Evolutionary conservation across 2,113 vertebrate genomes (phyloP), one percentile per base, ranked within the genome.

Genomic region (Aldabrachelys gigantea): DNA sequence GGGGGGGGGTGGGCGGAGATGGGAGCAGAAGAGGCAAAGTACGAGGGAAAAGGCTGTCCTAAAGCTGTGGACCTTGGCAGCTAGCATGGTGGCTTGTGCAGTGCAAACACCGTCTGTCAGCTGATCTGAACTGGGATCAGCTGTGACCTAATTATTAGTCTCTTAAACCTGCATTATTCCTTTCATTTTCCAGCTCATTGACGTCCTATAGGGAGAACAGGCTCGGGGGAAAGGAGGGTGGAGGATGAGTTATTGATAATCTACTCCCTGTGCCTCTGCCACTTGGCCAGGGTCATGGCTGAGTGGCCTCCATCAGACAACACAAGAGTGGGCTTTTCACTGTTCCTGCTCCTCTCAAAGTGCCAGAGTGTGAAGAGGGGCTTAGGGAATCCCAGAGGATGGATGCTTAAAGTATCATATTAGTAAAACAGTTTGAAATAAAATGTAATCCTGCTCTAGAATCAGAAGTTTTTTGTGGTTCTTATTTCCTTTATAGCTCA

Each of bases 151-250:
- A 98, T 98, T 98, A 98, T 97, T 98, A 98, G 96, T 96, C 97
- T 98, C 95, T 79, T 98, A 98, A 98, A 98, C 97, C 97, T 97
- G 97, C 97, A 97, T 97, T 98, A 98, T 98, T 97, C 92, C 98
- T 98, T 98, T 98, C 98, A 98, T 98, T 98, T 98, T 98, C 98
- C 97, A 97, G 97, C 96, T 98, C 98, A 98, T 97, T 98, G 98
- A 93, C 11, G 6, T 97, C 95, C 82, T 97, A 97, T 96, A 97
- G 92, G 89, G 94, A 92, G 80, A 78, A 80, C 29, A n/a, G 76
- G 80, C 49, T 59, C 95, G 87, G 62, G 87, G 92, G 84, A 95
- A 95, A 97, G 95, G 96, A 88, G 92, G 91, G 95, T 96, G 93
- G 91, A 96, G 96, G 93, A 97, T 97, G 94, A 96, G 93, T 97